phyloP scores from a whole-genome alignment of 2,113 vertebrate species.

The Dicerorhinus sumatrensis region DNA sequence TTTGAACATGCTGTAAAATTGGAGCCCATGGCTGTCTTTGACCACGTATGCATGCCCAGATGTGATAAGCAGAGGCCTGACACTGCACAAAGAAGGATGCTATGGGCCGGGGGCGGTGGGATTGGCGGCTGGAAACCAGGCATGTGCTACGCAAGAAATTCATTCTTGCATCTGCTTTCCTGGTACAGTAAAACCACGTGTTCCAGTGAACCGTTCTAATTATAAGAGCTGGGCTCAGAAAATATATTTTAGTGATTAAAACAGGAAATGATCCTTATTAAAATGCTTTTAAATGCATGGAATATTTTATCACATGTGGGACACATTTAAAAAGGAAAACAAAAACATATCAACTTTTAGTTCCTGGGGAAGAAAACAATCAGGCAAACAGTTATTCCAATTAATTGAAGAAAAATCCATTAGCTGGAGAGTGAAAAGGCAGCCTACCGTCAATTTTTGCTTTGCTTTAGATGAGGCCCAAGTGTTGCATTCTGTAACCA shows the following conservation, averaged over 20 bases:
- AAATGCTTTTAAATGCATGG: conserved; percentile 75
- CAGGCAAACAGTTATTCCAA: conserved; percentile 55
- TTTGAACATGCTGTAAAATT: conserved; percentile 17
- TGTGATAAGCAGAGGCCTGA: conserved; percentile 60
- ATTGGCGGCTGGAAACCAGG: not conserved
- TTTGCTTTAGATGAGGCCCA: not conserved
- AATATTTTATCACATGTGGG: conserved; percentile 67
- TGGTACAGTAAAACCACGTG: not conserved
- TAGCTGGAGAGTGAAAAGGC: conserved; percentile 10
- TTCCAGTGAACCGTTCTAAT: not conserved
- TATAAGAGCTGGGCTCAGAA: not conserved
- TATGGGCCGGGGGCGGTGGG: rapidly evolving
- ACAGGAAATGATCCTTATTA: conserved; percentile 68
- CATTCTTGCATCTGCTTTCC: not conserved
- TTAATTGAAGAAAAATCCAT: conserved; percentile 59
- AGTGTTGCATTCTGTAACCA: not conserved
- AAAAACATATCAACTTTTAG: conserved; percentile 50
- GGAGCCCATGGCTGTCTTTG: conserved; percentile 56
- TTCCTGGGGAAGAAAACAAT: conserved; percentile 54
- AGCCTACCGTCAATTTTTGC: not conserved
- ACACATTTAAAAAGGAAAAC: conserved; percentile 60
- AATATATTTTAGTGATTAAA: conserved; percentile 63
- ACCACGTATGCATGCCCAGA: not conserved
- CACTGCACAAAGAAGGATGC: not conserved
- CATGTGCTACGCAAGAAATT: not conserved